phyloP scores from a whole-genome alignment of 2,888 invertebrate species.

The Therioaphis trifolii region DNA sequence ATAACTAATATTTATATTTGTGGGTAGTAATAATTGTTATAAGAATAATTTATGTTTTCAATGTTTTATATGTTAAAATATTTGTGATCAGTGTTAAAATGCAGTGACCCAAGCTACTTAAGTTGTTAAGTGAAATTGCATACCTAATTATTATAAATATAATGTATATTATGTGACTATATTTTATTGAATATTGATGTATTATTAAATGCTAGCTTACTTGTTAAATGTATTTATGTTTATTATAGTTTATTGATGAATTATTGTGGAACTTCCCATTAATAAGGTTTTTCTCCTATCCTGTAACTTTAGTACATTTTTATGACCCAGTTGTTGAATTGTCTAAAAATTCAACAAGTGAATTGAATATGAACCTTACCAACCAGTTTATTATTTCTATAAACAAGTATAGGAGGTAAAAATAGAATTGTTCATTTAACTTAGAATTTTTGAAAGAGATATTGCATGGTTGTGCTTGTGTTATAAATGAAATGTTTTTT shows the following conservation, averaged over 20 bases:
- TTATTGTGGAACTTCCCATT: neutral
- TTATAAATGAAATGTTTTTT: neutral
- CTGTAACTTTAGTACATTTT: neutral
- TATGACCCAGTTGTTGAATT: conserved; percentile 1
- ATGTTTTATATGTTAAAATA: too few species aligned
- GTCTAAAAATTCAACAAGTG: neutral
- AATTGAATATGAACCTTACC: conserved; percentile 8
- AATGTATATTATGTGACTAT: too few species aligned
- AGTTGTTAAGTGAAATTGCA: too few species aligned
- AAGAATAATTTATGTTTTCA: too few species aligned
- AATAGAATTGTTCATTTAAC: conserved; percentile 5
- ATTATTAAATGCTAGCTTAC: conserved; percentile 2
- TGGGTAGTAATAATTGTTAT: too few species aligned
- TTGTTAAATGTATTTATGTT: conserved; percentile 11
- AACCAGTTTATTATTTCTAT: conserved; percentile 8
- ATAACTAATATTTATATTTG: too few species aligned
- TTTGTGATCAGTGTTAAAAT: too few species aligned
- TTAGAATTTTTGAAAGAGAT: neutral
- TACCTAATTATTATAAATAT: too few species aligned
- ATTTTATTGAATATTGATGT: neutral
- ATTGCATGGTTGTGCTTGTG: conserved; percentile 8
- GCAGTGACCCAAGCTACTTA: too few species aligned
- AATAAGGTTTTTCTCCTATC: neutral
- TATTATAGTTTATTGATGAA: conserved; percentile 10
- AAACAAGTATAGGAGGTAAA: conserved; percentile 2